Percentiles rank a stretch among this genome's conserved stretches.
Evolutionary conservation across 2,113 vertebrate genomes (phyloP).

Genomic region (Oreotrochilus melanogaster): DNA sequence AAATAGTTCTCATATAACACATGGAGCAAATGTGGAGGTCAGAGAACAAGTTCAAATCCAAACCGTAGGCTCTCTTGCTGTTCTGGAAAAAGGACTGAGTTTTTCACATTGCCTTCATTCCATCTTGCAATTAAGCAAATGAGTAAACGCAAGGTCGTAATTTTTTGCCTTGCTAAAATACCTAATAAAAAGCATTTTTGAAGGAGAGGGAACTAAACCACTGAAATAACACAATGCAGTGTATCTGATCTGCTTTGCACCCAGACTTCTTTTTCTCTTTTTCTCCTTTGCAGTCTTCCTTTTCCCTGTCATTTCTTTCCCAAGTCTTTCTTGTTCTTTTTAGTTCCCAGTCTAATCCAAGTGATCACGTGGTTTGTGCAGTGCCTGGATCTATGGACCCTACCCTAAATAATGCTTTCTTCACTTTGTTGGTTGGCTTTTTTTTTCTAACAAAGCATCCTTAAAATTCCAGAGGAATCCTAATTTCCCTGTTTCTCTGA

Average conservation of each 20-base stretch:
- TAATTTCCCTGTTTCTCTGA: not conserved
- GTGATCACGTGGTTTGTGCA: not conserved
- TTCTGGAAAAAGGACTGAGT: not conserved
- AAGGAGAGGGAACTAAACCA: not conserved
- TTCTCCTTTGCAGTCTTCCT: not conserved
- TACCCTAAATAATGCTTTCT: not conserved
- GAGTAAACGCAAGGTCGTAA: not conserved
- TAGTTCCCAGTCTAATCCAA: not conserved
- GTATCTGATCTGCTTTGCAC: not conserved
- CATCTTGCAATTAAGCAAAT: not conserved
- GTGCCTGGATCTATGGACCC: not conserved
- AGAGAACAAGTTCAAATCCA: not conserved
- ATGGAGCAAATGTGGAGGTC: not conserved
- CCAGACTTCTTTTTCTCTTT: not conserved
- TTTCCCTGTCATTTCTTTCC: not conserved
- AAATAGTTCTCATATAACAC: not conserved
- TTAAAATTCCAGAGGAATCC: not conserved
- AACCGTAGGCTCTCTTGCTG: not conserved
- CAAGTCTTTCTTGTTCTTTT: not conserved
- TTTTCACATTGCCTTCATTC: not conserved
- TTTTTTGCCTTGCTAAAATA: not conserved
- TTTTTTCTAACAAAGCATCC: not conserved
- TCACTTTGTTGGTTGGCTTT: not conserved
- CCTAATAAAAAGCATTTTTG: not conserved
- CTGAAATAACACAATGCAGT: not conserved